A percentile compares a stretch with the other conserved stretches of the same genome.
These are phyloP conservation scores for Chiloscyllium punctatum DNA, from an alignment of 2,797 vertebrate genomes.

Conservation along the genomic window DNA sequence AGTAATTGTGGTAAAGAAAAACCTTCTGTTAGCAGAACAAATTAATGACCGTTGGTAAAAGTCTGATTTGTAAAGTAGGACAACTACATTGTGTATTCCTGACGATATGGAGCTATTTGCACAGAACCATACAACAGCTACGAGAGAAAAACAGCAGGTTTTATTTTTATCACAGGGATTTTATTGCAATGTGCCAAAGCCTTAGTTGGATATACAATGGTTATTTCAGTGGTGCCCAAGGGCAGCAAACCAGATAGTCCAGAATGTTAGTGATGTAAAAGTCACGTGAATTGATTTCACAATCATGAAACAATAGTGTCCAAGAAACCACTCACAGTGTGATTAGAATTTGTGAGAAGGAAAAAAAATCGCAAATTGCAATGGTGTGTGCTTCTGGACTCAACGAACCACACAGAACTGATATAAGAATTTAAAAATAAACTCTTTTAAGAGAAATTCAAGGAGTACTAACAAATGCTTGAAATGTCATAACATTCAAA, in stretches of 20 bases:
- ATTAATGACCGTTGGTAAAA: background rate
- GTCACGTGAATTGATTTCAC: background rate
- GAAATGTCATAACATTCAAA: too few relatives aligned
- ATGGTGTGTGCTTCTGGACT: background rate
- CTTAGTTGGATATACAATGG: background rate
- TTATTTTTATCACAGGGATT: background rate
- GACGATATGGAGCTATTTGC: background rate
- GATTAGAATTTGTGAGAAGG: background rate
- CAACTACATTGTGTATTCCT: background rate
- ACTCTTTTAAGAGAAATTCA: too few relatives aligned
- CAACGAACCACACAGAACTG: too few relatives aligned
- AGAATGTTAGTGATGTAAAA: background rate
- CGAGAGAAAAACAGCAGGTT: background rate
- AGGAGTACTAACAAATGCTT: too few relatives aligned
- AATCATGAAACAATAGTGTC: background rate
- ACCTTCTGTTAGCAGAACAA: background rate
- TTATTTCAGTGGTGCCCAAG: background rate
- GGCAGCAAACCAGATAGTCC: background rate
- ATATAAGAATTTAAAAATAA: too few relatives aligned
- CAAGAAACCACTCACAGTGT: background rate
- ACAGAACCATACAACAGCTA: background rate
- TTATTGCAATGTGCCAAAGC: background rate
- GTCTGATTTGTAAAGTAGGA: background rate
- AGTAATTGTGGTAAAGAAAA: background rate
- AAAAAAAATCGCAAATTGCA: background rate